Conservation (phyloP, 2,888 invertebrate species). For the Pemphredon lugubris region DNA sequence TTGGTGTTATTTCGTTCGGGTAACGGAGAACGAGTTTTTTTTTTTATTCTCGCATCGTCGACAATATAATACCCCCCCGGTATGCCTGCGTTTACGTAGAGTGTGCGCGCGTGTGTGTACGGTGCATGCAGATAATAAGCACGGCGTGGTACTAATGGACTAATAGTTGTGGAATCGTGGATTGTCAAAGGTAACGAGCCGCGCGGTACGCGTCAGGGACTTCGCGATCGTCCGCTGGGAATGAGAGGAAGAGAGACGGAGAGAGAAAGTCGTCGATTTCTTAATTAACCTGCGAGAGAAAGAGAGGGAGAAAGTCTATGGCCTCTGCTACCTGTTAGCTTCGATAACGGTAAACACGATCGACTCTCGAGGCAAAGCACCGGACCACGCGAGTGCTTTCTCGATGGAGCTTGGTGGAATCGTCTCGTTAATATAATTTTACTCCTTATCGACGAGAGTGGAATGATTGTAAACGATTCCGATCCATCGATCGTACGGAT, state of each 20-base stretch:
- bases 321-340: constrained; percentile 58
- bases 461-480: not conserved
- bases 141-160: no score
- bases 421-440: constrained; percentile 18
- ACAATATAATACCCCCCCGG: no score
- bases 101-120: no score
- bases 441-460: not conserved
- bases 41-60: no score
- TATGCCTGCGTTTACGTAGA: no score
- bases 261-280: constrained; percentile 56
- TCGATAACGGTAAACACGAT: constrained; percentile 67
- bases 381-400: constrained; percentile 52
- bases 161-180: no score
- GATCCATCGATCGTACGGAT: constrained; percentile 3
- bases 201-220: not conserved
- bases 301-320: constrained; percentile 46
- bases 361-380: constrained; percentile 55
- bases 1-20: no score
- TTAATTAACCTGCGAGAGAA: constrained; percentile 47
- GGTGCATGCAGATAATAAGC: no score
- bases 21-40: no score
- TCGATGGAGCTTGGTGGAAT: constrained; percentile 36
- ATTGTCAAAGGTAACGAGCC: not conserved
- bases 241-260: constrained; percentile 24
- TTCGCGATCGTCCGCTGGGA: constrained; percentile 13